Percentiles rank a stretch among this genome's conserved stretches.
Evolutionary conservation across 2,113 vertebrate species (phyloP).

Genomic region (Procavia capensis): DNA sequence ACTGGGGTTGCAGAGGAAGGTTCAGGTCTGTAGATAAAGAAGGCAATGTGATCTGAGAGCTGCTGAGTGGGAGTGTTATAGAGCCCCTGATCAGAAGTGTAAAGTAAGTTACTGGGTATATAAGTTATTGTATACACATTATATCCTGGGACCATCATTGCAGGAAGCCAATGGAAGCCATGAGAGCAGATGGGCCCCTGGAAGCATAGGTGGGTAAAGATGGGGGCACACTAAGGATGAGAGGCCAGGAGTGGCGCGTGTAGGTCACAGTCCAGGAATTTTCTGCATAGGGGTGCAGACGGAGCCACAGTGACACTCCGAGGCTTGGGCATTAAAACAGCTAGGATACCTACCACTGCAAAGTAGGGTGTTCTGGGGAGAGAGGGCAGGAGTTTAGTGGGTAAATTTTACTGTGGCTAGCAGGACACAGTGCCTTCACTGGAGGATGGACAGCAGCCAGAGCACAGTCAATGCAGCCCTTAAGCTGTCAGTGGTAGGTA

Average conservation of each 20-base stretch:
- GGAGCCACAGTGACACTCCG: neutral
- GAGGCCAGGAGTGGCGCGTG: neutral
- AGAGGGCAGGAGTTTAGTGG: neutral
- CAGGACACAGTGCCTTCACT: neutral
- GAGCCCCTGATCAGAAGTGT: neutral
- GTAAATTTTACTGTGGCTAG: neutral
- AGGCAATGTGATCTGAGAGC: neutral
- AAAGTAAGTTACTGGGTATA: neutral
- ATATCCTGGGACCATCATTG: neutral
- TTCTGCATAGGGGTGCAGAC: neutral
- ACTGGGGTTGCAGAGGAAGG: neutral
- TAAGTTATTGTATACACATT: neutral
- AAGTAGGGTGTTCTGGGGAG: neutral
- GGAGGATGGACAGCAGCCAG: neutral
- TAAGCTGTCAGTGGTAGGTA: neutral
- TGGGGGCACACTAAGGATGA: neutral
- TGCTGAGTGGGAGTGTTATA: neutral
- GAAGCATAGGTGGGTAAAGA: neutral
- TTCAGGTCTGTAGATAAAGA: neutral
- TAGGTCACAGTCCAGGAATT: neutral
- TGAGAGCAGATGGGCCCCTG: neutral
- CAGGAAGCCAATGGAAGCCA: neutral
- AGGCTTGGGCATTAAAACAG: neutral
- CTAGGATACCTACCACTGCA: rapidly evolving
- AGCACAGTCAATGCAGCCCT: neutral